Evolutionary conservation across 2,888 invertebrate genomes (phyloP).

Genomic region (Hedya salicella): DNA sequence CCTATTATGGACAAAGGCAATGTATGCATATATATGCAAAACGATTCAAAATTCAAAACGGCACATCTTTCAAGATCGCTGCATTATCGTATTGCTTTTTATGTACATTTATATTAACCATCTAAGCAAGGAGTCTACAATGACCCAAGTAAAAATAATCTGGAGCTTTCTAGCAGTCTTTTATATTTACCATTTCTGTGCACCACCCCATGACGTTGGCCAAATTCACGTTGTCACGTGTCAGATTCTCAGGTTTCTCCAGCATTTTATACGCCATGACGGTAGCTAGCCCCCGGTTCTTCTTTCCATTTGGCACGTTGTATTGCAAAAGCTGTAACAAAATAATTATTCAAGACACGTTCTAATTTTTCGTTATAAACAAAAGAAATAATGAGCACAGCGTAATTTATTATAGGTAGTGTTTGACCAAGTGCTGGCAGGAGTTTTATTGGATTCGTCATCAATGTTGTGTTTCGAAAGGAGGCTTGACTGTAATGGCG

Average conservation of each 20-base stretch:
- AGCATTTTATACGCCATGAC: conserved; percentile 91
- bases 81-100: no score
- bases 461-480: conserved; percentile 34
- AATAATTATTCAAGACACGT: conserved; percentile 21
- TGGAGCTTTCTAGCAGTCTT: no score
- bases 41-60: no score
- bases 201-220: conserved; percentile 97
- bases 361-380: conserved; percentile 9
- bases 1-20: no score
- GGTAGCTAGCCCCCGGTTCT: conserved; percentile 90
- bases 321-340: conserved; percentile 92
- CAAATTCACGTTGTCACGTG: conserved; percentile 90
- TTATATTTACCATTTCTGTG: conserved; percentile 94
- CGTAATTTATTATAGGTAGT: conserved; percentile 18
- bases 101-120: no score
- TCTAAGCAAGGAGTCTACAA: no score
- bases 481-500: conserved; percentile 20
- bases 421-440: conserved; percentile 37
- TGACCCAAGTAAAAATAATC: no score
- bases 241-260: conserved; percentile 87
- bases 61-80: no score
- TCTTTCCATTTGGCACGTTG: conserved; percentile 96
- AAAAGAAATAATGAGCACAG: conserved; percentile 30
- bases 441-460: conserved; percentile 31
- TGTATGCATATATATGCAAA: no score